Conservation (phyloP, 1,140 invertebrate genomes). For the Heliconius nattereri region DNA sequence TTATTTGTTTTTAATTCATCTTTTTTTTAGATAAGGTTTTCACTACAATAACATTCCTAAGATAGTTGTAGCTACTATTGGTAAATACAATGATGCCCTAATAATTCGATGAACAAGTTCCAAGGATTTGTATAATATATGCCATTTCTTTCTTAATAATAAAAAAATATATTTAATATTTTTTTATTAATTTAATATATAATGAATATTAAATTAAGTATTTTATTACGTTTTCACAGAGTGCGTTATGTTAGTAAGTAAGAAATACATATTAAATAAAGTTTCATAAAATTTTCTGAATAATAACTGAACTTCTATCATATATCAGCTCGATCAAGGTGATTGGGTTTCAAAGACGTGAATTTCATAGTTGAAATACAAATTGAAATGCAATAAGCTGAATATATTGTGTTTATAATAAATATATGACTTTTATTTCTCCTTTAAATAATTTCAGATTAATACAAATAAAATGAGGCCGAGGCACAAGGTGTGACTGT, state of each 20-base stretch:
- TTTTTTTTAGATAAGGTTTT: not conserved
- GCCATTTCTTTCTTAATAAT: too few relatives aligned
- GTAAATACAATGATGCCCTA: not conserved
- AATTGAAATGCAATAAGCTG: conserved; percentile 1
- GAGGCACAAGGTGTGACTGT: too few relatives aligned
- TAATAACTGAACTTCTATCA: not conserved
- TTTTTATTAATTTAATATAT: too few relatives aligned
- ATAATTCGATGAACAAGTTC: not conserved
- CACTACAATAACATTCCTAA: not conserved
- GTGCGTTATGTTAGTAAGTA: not conserved
- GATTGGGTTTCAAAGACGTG: not conserved
- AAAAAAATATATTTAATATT: too few relatives aligned
- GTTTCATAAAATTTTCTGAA: not conserved
- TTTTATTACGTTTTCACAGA: too few relatives aligned
- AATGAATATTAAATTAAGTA: too few relatives aligned
- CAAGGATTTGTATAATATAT: too few relatives aligned
- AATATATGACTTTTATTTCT: not conserved
- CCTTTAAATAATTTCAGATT: not conserved
- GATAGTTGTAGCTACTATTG: not conserved
- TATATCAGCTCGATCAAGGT: not conserved
- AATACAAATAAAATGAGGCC: too few relatives aligned
- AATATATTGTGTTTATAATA: conserved; percentile 5
- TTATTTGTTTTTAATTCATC: not conserved
- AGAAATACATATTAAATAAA: not conserved
- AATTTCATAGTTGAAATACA: not conserved